Conservation (phyloP, 2,113 vertebrate species). For the Eonycteris spelaea region DNA sequence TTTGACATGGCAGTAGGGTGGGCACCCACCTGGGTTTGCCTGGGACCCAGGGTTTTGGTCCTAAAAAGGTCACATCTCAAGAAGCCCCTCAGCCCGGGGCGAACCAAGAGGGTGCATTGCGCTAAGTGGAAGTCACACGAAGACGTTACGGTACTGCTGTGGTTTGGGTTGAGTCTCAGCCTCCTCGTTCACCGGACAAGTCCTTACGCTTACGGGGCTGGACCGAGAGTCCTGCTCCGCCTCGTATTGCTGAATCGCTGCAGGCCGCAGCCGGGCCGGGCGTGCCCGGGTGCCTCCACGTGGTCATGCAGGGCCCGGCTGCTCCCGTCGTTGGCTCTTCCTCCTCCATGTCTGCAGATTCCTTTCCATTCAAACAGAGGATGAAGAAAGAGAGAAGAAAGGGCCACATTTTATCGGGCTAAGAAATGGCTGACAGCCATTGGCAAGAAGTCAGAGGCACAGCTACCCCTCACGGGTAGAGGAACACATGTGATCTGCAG, state of each 20-base stretch:
- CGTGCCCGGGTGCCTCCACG: too few species aligned
- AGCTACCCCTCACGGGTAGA: neutral
- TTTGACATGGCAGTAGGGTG: neutral
- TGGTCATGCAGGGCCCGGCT: neutral
- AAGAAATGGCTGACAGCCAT: neutral
- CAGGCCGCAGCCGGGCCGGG: too few species aligned
- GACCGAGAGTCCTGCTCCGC: neutral
- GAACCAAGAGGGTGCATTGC: neutral
- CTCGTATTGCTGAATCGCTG: neutral
- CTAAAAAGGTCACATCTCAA: neutral
- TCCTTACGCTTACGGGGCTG: neutral
- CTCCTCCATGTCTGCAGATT: neutral
- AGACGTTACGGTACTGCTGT: too few species aligned
- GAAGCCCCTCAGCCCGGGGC: neutral
- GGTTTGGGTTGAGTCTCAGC: neutral
- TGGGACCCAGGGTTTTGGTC: neutral
- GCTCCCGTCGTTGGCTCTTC: neutral
- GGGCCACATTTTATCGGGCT: neutral
- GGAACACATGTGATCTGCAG: neutral
- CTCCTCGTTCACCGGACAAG: neutral
- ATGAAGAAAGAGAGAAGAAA: neutral
- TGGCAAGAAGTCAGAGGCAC: neutral
- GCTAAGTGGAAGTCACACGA: neutral
- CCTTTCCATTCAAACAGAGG: neutral
- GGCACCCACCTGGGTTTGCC: neutral